A percentile compares a stretch with the other conserved stretches of the same genome.
These are phyloP conservation scores for Pyrgus malvae DNA, from an alignment of 2,888 invertebrate species.

Conservation along the genomic window DNA sequence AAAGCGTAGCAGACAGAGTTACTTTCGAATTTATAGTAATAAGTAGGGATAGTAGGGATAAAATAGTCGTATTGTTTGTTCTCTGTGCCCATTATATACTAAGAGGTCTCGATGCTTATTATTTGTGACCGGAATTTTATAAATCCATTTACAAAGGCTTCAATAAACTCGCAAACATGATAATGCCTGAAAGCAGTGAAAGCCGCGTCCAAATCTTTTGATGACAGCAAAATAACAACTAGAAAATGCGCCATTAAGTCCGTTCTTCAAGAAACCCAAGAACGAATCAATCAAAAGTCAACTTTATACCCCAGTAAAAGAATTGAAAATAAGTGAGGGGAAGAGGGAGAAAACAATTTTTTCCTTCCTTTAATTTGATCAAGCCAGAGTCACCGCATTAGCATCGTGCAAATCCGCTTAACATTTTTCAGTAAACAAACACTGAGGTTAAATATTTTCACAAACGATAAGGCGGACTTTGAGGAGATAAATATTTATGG, in stretches of 20 bases:
- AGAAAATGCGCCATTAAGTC: constrained; percentile 31
- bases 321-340: constrained; percentile 20
- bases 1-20: no score
- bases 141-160: background rate
- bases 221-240: constrained; percentile 39
- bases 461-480: background rate
- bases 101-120: no score
- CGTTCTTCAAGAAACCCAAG: constrained; percentile 8
- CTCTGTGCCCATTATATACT: no score
- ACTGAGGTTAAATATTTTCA: constrained; percentile 26
- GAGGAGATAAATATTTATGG: background rate
- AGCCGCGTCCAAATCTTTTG: constrained; percentile 34
- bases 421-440: constrained; percentile 59
- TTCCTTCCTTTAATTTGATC: constrained; percentile 54
- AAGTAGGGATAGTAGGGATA: no score
- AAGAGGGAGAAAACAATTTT: constrained; percentile 33
- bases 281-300: constrained; percentile 1
- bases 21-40: no score
- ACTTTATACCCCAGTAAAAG: background rate
- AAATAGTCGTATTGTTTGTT: no score
- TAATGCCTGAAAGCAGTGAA: constrained; percentile 36
- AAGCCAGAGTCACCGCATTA: constrained; percentile 53
- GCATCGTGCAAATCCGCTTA: constrained; percentile 64
- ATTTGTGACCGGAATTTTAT: no score
- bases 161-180: constrained; percentile 24